phyloP scores from a whole-genome alignment of 2,113 vertebrate genomes.

The Dolichotis patagonum region DNA sequence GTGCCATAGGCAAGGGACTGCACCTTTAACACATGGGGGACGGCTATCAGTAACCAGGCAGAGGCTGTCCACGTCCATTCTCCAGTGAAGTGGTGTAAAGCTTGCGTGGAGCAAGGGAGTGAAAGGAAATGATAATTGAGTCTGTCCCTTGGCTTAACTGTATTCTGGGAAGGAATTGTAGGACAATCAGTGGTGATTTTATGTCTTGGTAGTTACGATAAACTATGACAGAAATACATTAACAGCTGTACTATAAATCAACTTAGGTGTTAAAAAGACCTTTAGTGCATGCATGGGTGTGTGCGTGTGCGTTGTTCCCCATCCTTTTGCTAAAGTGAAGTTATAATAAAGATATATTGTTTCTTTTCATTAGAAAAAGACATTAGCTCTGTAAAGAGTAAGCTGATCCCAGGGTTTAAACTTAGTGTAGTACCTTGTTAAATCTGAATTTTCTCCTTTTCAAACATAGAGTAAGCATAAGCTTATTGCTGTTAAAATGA shows the following conservation, averaged over 20 bases:
- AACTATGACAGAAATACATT: not conserved
- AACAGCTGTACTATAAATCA: not conserved
- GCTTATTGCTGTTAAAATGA: not conserved
- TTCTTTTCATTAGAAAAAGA: slow-evolving; percentile 40
- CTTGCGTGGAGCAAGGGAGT: not conserved
- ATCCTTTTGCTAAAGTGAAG: not conserved
- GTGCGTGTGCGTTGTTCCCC: not conserved
- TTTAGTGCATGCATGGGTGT: not conserved
- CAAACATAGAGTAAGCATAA: not conserved
- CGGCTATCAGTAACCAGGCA: not conserved
- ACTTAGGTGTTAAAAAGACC: not conserved
- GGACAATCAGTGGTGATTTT: not conserved
- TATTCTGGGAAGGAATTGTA: not conserved
- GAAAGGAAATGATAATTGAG: not conserved
- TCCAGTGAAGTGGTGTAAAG: not conserved
- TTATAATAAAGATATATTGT: not conserved
- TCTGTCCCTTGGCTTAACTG: not conserved
- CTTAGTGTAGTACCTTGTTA: not conserved
- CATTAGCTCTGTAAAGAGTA: not conserved
- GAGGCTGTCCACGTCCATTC: not conserved
- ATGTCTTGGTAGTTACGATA: not conserved
- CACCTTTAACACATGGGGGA: not conserved
- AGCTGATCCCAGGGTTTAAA: not conserved
- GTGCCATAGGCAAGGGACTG: not conserved
- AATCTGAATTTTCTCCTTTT: not conserved